Evolutionary conservation across 1,140 invertebrate genomes (phyloP).

Genomic region (Drosophila obscura): DNA sequence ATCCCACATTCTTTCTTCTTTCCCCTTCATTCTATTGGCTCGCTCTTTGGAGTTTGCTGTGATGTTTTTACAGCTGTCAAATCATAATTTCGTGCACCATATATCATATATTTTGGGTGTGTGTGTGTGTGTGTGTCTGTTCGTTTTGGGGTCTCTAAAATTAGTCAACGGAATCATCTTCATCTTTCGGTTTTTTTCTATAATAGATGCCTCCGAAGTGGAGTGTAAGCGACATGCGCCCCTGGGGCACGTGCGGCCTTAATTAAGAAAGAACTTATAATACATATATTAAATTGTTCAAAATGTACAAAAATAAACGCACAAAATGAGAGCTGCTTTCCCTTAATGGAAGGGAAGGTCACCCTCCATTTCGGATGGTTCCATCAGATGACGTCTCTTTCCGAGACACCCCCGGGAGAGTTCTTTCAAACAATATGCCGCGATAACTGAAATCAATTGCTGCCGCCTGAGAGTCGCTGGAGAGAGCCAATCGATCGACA

Average conservation of each 20-base stretch:
- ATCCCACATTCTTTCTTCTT: no score
- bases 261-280: slow-evolving; percentile 55
- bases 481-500: no score
- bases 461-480: no score
- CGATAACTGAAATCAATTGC: no score
- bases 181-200: slow-evolving; percentile 2
- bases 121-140: not conserved
- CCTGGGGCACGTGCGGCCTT: slow-evolving; percentile 39
- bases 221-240: not conserved
- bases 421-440: no score
- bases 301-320: no score
- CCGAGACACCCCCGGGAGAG: no score
- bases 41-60: slow-evolving; percentile 1
- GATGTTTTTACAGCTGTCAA: slow-evolving; percentile 35
- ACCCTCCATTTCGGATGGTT: no score
- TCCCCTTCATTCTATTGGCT: no score
- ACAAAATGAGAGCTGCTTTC: no score
- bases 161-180: slow-evolving; percentile 41
- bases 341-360: no score
- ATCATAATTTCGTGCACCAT: slow-evolving; percentile 30
- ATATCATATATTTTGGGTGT: slow-evolving; percentile 33
- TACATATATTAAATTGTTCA: no score
- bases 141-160: slow-evolving; percentile 33
- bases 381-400: not conserved
- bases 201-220: not conserved